Conservation (phyloP, 64 coral and sea anemone species). For the Porites australiensis region DNA sequence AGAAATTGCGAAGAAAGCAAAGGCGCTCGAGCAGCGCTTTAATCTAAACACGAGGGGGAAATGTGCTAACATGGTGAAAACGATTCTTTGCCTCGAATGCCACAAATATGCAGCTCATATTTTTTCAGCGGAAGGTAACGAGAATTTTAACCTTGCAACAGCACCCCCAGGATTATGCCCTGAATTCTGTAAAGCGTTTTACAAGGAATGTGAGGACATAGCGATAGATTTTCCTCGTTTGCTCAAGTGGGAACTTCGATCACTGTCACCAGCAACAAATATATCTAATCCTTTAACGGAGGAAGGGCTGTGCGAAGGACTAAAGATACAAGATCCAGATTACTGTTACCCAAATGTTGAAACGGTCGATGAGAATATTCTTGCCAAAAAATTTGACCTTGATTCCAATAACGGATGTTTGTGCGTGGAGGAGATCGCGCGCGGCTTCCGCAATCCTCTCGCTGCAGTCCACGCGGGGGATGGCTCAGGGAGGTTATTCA, state of each 20-base stretch:
- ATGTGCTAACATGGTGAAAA: conserved; percentile 69
- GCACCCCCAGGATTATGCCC: conserved; percentile 51
- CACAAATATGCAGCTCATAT: conserved; percentile 91
- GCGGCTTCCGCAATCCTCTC: conserved; percentile 77
- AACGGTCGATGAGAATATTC: conserved; percentile 65
- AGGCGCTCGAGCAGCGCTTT: conserved; percentile 29
- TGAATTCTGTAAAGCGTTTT: conserved; percentile 51
- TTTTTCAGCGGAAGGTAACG: conserved; percentile 71
- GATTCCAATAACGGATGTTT: conserved; percentile 72
- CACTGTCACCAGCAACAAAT: not conserved
- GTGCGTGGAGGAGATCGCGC: conserved; percentile 73
- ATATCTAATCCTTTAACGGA: not conserved
- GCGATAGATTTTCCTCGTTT: conserved; percentile 48
- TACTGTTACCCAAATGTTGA: conserved; percentile 91
- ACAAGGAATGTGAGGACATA: conserved; percentile 33
- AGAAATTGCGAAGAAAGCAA: conserved; percentile 40
- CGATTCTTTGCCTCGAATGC: conserved; percentile 89
- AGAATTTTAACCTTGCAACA: conserved; percentile 26
- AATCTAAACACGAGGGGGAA: conserved; percentile 23
- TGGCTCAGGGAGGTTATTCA: conserved; percentile 80
- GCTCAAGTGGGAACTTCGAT: conserved; percentile 42
- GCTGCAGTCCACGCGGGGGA: conserved; percentile 90
- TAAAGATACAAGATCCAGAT: conserved; percentile 63
- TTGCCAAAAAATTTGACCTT: conserved; percentile 67
- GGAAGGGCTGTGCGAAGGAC: conserved; percentile 59